Conservation (phyloP, 2,113 vertebrate species). For the Connochaetes taurinus region DNA sequence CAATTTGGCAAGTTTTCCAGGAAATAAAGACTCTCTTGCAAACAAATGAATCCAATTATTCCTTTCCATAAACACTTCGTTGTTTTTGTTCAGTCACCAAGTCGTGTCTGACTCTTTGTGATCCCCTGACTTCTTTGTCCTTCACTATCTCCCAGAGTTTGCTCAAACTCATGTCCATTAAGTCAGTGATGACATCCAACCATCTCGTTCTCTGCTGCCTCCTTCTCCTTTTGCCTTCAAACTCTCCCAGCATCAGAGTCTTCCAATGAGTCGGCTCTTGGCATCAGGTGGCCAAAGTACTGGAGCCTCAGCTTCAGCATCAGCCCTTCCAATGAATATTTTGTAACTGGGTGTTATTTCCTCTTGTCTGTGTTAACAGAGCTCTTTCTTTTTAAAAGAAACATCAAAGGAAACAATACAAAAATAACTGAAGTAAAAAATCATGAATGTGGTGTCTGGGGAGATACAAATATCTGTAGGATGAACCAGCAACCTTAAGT, state of each 20-base stretch:
- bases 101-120: neutral
- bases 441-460: neutral
- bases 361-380: neutral
- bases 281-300: neutral
- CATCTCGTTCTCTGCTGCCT: neutral
- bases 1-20: neutral
- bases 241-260: neutral
- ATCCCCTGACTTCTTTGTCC: neutral
- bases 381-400: slow-evolving; percentile 37
- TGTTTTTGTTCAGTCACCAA: neutral
- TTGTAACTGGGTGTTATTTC: neutral
- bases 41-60: neutral
- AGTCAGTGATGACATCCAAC: neutral
- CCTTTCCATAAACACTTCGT: neutral
- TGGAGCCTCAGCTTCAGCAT: neutral
- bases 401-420: slow-evolving; percentile 29
- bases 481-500: slow-evolving; percentile 48
- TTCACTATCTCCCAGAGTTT: neutral
- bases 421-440: slow-evolving; percentile 49
- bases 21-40: neutral
- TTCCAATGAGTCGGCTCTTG: neutral
- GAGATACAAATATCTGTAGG: slow-evolving; percentile 59
- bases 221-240: neutral
- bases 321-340: neutral
- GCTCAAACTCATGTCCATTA: neutral